Evolutionary conservation across 2,113 vertebrate species (phyloP), one percentile per base, ranked within the genome.

Genomic region (Xyliphius kryptos): DNA sequence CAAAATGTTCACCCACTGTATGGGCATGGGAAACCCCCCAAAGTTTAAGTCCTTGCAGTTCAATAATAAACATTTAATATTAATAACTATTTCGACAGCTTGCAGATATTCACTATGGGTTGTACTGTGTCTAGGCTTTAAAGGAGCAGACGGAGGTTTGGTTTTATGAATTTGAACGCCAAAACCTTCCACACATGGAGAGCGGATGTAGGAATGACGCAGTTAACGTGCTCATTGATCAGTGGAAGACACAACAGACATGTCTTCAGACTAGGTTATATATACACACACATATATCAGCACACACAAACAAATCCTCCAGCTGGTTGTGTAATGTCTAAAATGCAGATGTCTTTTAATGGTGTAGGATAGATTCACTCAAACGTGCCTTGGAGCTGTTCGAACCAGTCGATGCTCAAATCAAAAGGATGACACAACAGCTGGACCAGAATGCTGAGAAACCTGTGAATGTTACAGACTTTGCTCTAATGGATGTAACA

Each of bases 331-430:
- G 26, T 32, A 3, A 6, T 32, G 26, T 32, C 26, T 32, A 32
- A 32, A 32, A 32, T 6, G 7, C 26, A 32, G 26, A 32, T 32
- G 26, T 2, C 21, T 32, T n/a, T 67, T 56, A 56, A 15, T 1
- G 53, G 14, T 73, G 32, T 66, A 97, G 92, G 75, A 69, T 85
- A 66, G 76, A 79, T 5, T 90, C 86, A 52, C 47, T 93, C 52
- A 80, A 82, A 64, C 72, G 63, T 6, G 78, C 79, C 2, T 58
- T 84, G 55, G 77, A 81, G 59, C 72, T 87, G 22, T 74, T 91
- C 21, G 63, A 74, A 3, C 87, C 89, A 5, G 59, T 82, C 62
- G 88, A 91, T 70, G 63, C 77, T 19, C 73, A 85, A 40, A 84
- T 70, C 1, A 5, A 60, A 3, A 36, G 72, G 41, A 78, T 91